phyloP scores from a whole-genome alignment of 2,797 vertebrate species.

The Gastrophryne carolinensis region DNA sequence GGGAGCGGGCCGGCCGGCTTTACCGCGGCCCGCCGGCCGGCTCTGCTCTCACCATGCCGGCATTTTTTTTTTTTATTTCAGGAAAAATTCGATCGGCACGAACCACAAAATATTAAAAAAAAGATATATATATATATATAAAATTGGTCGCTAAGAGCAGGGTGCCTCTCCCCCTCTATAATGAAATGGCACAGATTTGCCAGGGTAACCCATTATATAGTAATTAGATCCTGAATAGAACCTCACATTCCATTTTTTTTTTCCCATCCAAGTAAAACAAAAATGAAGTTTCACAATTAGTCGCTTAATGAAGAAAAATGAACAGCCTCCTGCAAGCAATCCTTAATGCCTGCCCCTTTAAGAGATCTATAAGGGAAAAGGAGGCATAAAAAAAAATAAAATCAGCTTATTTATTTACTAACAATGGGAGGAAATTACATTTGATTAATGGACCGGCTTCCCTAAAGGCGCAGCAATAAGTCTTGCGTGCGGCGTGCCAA shows the following conservation, averaged over 20 bases:
- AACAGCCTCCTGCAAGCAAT: not conserved
- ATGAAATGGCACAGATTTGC: constrained; percentile 4
- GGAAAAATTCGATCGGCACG: too few relatives aligned
- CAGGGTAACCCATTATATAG: constrained; percentile 35
- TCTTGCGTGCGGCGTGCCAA: constrained; percentile 49
- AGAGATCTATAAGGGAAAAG: constrained; percentile 14
- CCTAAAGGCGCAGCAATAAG: constrained; percentile 44
- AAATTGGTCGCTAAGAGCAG: not conserved
- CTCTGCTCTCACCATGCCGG: too few relatives aligned
- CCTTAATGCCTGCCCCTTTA: constrained; percentile 37
- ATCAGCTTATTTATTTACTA: constrained; percentile 49
- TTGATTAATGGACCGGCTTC: constrained; percentile 51
- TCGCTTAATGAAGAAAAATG: constrained; percentile 21
- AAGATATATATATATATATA: too few relatives aligned
- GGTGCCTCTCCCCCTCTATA: not conserved
- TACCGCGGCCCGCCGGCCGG: too few relatives aligned
- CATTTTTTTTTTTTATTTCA: too few relatives aligned
- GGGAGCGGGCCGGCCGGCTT: too few relatives aligned
- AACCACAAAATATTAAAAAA: too few relatives aligned
- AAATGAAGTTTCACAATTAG: constrained; percentile 35
- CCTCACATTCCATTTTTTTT: constrained; percentile 16
- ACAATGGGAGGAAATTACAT: constrained; percentile 51
- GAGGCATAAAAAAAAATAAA: not conserved
- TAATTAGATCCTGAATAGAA: constrained; percentile 34
- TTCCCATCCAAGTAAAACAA: constrained; percentile 33